Evolutionary conservation across 2,888 invertebrate species (phyloP).

Genomic region (Tricholauxania praeusta): DNA sequence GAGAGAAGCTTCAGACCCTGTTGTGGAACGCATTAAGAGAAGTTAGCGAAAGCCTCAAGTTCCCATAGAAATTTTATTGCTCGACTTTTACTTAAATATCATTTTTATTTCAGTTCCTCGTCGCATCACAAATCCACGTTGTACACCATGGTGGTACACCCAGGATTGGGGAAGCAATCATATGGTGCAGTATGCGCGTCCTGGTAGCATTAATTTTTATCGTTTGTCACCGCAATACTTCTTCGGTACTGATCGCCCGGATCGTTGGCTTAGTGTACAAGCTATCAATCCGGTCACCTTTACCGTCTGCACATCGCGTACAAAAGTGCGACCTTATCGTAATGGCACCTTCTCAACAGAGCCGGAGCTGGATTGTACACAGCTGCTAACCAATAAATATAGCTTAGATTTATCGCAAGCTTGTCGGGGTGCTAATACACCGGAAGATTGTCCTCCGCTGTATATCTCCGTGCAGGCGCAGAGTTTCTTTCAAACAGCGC

Average conservation of each 20-base stretch:
- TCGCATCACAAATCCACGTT: constrained; percentile 74
- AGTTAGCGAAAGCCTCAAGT: constrained; percentile 64
- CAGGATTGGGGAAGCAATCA: constrained; percentile 67
- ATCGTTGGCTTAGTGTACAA: constrained; percentile 71
- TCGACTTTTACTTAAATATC: not conserved
- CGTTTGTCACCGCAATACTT: constrained; percentile 80
- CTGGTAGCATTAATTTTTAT: constrained; percentile 76
- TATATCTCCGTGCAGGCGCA: constrained; percentile 74
- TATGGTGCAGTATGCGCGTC: constrained; percentile 74
- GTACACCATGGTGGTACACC: constrained; percentile 69
- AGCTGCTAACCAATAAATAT: constrained; percentile 71
- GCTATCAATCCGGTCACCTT: constrained; percentile 70
- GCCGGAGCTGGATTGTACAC: constrained; percentile 69
- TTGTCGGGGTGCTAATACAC: constrained; percentile 71
- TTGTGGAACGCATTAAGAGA: constrained; percentile 73
- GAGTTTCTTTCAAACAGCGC: constrained; percentile 47
- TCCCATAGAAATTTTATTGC: not conserved
- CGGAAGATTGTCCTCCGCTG: constrained; percentile 75
- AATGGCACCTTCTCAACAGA: constrained; percentile 56
- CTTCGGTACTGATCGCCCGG: constrained; percentile 69
- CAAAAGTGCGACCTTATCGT: constrained; percentile 68
- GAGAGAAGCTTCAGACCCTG: constrained; percentile 59
- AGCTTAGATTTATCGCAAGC: constrained; percentile 71
- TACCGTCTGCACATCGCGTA: constrained; percentile 76
- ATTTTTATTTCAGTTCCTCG: constrained; percentile 69